These are phyloP conservation scores for Onychomys leucogaster DNA, from an alignment of 2,797 vertebrate genomes.

Conservation along the genomic window DNA sequence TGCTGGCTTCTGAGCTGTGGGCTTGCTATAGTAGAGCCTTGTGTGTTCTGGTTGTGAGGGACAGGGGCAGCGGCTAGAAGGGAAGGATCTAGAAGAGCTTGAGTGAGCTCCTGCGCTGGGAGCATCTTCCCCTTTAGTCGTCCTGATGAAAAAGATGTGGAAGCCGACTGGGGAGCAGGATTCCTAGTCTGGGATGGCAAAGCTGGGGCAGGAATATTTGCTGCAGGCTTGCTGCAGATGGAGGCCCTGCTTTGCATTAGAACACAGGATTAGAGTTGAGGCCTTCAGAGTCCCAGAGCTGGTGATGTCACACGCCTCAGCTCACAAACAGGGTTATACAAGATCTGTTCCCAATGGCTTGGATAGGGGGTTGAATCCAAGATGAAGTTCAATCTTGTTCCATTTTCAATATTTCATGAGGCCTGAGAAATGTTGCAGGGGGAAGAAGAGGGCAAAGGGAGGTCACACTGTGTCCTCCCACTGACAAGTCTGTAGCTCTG, in stretches of 20 bases:
- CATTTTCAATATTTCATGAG: neutral
- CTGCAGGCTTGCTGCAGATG: neutral
- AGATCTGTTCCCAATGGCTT: neutral
- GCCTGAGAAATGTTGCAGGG: neutral
- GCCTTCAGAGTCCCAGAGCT: neutral
- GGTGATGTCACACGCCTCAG: neutral
- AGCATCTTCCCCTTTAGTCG: neutral
- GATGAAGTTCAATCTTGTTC: neutral
- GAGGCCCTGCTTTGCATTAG: fast-evolving
- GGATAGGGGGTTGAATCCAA: neutral
- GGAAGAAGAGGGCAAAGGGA: neutral
- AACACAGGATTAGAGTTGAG: neutral
- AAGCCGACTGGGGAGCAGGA: neutral
- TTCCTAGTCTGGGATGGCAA: neutral
- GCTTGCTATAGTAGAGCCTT: fast-evolving
- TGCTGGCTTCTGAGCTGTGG: too few species aligned
- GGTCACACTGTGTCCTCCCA: neutral
- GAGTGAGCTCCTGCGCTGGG: too few species aligned
- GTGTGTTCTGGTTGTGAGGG: neutral
- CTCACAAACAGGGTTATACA: neutral
- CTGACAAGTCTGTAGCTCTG: neutral
- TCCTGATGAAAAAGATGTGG: neutral
- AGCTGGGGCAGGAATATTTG: fast-evolving
- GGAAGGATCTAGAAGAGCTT: neutral
- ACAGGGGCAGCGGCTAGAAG: too few species aligned